Percentiles rank a stretch among this genome's conserved stretches.
phyloP scores from a whole-genome alignment of 2,113 vertebrate genomes.

The Poeciliopsis turrubarensis region DNA sequence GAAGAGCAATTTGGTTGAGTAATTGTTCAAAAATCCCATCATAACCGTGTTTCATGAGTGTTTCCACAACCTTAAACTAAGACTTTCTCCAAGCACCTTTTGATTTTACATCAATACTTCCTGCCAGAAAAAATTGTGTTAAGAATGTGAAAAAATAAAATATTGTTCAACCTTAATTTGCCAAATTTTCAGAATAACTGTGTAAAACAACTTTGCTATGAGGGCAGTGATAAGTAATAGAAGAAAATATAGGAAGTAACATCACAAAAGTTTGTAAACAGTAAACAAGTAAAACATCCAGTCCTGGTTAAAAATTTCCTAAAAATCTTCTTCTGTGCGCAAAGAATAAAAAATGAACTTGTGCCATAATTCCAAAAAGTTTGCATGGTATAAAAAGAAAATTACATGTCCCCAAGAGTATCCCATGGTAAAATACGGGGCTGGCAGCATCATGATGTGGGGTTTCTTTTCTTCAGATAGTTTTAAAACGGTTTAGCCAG shows the following conservation, averaged over 20 bases:
- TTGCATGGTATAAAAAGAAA: not conserved
- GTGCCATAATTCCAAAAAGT: not conserved
- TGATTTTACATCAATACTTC: not conserved
- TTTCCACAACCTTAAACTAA: too few relatives aligned
- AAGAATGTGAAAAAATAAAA: not conserved
- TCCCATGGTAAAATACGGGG: not conserved
- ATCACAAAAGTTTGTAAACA: not conserved
- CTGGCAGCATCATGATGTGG: not conserved
- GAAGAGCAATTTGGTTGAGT: not conserved
- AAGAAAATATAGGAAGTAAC: too few relatives aligned
- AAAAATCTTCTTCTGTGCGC: not conserved
- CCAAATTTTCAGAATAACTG: not conserved
- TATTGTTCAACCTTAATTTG: not conserved
- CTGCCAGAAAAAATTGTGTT: not conserved
- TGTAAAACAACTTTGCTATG: not conserved
- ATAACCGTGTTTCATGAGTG: too few relatives aligned
- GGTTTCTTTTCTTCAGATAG: not conserved
- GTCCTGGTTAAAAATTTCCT: not conserved
- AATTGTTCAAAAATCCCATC: not conserved
- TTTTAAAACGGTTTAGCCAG: too few relatives aligned
- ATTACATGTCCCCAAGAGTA: not conserved
- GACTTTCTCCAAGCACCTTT: too few relatives aligned
- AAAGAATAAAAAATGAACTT: not conserved
- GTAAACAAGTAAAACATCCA: not conserved
- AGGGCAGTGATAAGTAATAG: not conserved